A percentile compares a stretch with the other conserved stretches of the same genome.
Conservation (phyloP, 1,140 invertebrate genomes). For the Amphibalanus amphitrite region DNA sequence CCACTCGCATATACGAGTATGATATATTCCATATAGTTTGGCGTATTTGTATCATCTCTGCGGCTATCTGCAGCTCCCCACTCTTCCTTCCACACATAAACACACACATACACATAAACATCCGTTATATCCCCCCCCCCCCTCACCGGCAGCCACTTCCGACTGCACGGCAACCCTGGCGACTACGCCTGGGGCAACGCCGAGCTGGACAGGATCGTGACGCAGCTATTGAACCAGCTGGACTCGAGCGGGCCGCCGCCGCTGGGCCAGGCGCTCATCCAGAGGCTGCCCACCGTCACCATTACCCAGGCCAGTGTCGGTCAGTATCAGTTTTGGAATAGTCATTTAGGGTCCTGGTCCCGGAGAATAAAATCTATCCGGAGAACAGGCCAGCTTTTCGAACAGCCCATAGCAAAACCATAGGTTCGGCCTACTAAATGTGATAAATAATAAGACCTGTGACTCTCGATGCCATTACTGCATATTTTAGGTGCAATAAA, state of each 20-base stretch:
- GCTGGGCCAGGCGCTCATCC: constrained; percentile 66
- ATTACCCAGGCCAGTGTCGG: constrained; percentile 64
- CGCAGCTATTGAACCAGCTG: constrained; percentile 85
- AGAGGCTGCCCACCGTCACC: constrained; percentile 55
- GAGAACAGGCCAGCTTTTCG: too few species aligned
- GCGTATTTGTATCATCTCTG: background rate
- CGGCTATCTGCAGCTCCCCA: background rate
- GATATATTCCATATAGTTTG: background rate
- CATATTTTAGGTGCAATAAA: too few species aligned
- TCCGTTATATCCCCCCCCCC: constrained; percentile 8
- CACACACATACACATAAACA: too few species aligned
- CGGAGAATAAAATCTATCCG: too few species aligned
- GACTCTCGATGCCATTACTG: too few species aligned
- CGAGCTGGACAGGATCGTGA: constrained; percentile 84
- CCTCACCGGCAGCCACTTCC: constrained; percentile 14
- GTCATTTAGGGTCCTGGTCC: too few species aligned
- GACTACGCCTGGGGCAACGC: constrained; percentile 69
- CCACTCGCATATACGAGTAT: too few species aligned
- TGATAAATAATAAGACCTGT: too few species aligned
- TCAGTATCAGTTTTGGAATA: too few species aligned
- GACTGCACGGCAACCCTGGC: constrained; percentile 58
- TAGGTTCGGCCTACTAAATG: too few species aligned
- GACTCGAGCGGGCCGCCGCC: constrained; percentile 84
- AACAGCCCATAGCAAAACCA: too few species aligned
- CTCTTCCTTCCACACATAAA: background rate